Base-by-base conservation (phyloP, 1,140 invertebrate genomes). In the Vanessa atalanta region DNA sequence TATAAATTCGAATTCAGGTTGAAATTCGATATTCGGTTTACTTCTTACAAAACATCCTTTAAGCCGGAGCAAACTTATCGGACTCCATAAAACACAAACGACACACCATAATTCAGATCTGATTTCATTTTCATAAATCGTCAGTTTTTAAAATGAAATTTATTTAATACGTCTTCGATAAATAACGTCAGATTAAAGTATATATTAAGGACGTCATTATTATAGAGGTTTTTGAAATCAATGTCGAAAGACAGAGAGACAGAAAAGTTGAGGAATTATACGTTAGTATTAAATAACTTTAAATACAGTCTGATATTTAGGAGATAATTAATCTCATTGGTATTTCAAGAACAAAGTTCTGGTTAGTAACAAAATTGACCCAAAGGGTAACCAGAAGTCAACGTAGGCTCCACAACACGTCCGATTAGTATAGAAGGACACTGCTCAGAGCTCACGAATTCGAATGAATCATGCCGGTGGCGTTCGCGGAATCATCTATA, bases 391-490 rank as follows among this genome's bases (percentile, higher is more conserved):
- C 69, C 14, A 61, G 31, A 15, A 61, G n/a, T n/a, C 57, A 15
- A 61, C 14, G 8, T 2, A 55, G 7, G n/a, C 3, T 12, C 1
- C 26, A 26, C 11, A 26, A 20, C 1, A 60, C 3, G 20, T 23
- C 55, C 15, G 55, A 60, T 51, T 51, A 11, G 51, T 53, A 53
- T 16, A n/a, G 15, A 53, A 60, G 23, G 77, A 80, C 78, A 77
- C 77, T 80, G 51, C 51, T 53, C 37, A 43, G 37, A 9, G 6
- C 37, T 76, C 60, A 66, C 71, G 67, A 72, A 61, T 75, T 72
- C 60, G 26, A 67, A 72, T 80, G 79, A 80, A 70, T 80, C 81
- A 83, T 50, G 37, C 51, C 60, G 66, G 48, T 53, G 70, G 31
- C 57, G 66, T 82, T 78, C 79, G 64, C 64, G 65, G 77, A 80